Evolutionary conservation across 1,140 invertebrate genomes (phyloP), one percentile per base, ranked within the genome.

Genomic region (Rhopalosiphum padi): DNA sequence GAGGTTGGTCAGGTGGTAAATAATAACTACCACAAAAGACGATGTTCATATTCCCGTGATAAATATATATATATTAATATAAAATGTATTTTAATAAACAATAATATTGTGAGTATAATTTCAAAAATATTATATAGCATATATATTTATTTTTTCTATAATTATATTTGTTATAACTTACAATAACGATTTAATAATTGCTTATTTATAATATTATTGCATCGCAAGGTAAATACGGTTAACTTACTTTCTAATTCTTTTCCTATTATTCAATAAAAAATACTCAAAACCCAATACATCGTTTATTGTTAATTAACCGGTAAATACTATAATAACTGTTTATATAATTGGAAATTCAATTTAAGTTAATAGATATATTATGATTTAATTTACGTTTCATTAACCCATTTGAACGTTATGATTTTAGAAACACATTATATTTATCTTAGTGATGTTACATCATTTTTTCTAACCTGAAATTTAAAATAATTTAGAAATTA

Each of bases 191-290:
- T 68, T 77, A 77, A 77, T 35, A 5, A 51, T 51, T 51, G 15
- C 48, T 51, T 18, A 51, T 51, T 18, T 18, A 51, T 51, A 51
- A 51, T 51, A 51, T 51, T 51, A 51, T 51, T 51, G 3, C 11
- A 51, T 51, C 15, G 15, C 48, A 51, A 18, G 2, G 15, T 18
- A 51, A 15, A 51, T 21, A 51, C 15, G 48, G 48, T 18, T 51
- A 51, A 18, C 60, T 77, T 77, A 77, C 60, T 77, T 77, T 77
- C 60, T 77, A n/a, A n/a, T 77, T 77, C 60, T n/a, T 77, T 77
- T 77, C 18, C 30, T 18, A 77, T 7, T 77, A 35, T 77, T n/a
- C 15, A 77, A 68, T 68, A 68, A 68, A 68, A 68, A 68, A 30
- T 60, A n/a, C 8, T 60, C 25, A 60, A 68, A 30, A n/a, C 25